Conservation (phyloP, 2,888 invertebrate species). For the Aspidiotus rigidus region DNA sequence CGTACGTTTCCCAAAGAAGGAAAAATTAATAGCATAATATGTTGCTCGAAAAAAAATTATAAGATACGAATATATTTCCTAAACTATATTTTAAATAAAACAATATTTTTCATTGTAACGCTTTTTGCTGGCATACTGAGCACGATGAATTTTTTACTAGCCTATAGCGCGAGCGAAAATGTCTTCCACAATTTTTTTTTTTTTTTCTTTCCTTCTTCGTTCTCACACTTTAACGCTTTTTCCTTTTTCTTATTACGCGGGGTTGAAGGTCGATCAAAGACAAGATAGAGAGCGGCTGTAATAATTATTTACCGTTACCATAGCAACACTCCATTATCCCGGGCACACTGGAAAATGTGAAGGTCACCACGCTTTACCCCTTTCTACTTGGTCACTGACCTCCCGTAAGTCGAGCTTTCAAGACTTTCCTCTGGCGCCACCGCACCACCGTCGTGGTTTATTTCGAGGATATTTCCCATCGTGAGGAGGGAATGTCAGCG, state of each 20-base stretch:
- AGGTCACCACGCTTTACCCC: constrained; percentile 26
- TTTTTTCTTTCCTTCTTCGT: constrained; percentile 5
- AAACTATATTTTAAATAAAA: no score
- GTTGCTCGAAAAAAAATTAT: no score
- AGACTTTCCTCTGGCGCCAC: constrained; percentile 9
- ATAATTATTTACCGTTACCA: constrained; percentile 35
- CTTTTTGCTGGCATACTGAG: no score
- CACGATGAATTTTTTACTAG: no score
- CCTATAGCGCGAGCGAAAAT: no score
- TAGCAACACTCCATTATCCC: constrained; percentile 25
- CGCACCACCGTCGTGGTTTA: neutral
- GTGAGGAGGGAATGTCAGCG: constrained; percentile 2
- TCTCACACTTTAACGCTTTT: constrained; percentile 14
- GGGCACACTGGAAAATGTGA: constrained; percentile 5
- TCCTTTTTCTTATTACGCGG: neutral
- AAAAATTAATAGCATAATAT: no score
- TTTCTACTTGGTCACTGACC: constrained; percentile 29
- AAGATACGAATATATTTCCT: no score
- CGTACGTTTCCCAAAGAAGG: no score
- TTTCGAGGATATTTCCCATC: constrained; percentile 17
- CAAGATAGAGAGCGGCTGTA: constrained; percentile 28
- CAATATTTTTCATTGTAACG: no score
- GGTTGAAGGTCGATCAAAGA: constrained; percentile 35
- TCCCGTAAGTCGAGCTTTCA: constrained; percentile 29
- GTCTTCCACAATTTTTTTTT: no score